Base-by-base conservation (phyloP, 2,888 invertebrate species). In the Drosophila bunnanda region DNA sequence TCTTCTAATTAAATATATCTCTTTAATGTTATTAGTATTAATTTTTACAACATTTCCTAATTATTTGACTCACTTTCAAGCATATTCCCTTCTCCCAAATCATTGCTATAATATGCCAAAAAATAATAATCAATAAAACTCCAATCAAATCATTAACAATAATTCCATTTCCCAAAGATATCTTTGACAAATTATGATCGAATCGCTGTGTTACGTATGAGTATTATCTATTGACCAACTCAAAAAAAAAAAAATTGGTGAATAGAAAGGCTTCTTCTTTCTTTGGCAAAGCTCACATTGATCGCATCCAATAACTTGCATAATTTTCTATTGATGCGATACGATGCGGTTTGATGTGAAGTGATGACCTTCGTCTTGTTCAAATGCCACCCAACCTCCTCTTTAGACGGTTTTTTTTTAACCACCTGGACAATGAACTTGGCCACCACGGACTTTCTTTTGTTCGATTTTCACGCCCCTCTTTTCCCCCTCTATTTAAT, bases 401-500 rank as follows among this genome's bases (percentile, higher is more conserved):
- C 28, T n/a, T n/a, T n/a, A 6, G 25, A 2, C 2, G 22, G 25
- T 36, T 22, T 20, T 32, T 36, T 22, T 20, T 15, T 38, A 20
- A 3, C 36, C 39, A 68, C 66, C 65, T 64, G 68, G 75, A 82
- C 84, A 82, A 82, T 84, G 82, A 85, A 84, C 88, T 84, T 84
- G 84, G 72, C 80, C 84, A 69, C 74, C 55, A 71, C 72, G 61
- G 80, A 76, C 80, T 80, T 80, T 84, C 80, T 78, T 84, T 84
- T 78, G 77, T 80, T 75, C 68, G 56, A 44, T 46, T 65, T 58
- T 22, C 13, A 20, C 28, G 30, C 53, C 41, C 32, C 30, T 30
- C 34, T 22, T 10, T 10, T 34, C 41, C 54, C 48, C 6, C 22
- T 43, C 32, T 36, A 39, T 58, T 72, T 50, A 57, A 72, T 77